Conservation (phyloP, 2,888 invertebrate species). For the Apocheima hispidaria region DNA sequence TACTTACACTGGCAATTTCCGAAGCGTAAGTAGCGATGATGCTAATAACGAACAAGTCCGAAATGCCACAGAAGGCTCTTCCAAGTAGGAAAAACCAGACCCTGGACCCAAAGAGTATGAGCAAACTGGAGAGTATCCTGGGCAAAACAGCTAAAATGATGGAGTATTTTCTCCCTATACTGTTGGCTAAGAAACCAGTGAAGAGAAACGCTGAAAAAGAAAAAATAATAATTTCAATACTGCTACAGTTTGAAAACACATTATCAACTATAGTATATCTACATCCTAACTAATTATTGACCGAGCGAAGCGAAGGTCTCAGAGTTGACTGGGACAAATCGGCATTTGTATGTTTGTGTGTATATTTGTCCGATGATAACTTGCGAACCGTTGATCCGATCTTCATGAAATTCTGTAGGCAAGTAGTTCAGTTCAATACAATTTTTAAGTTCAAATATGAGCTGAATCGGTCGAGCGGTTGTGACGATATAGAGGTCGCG, state of each 20-base stretch:
- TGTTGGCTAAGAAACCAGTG: constrained; percentile 20
- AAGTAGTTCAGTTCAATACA: no score
- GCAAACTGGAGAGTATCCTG: constrained; percentile 7
- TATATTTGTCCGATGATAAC: no score
- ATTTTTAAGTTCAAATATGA: no score
- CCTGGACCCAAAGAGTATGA: constrained; percentile 16
- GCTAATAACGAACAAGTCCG: constrained; percentile 18
- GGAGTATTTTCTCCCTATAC: constrained; percentile 22
- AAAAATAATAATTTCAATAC: neutral
- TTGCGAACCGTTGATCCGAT: no score
- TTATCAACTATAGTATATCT: no score
- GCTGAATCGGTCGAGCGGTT: no score
- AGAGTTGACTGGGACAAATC: no score
- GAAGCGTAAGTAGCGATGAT: constrained; percentile 21
- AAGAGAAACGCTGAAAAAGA: constrained; percentile 19
- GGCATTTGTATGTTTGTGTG: no score
- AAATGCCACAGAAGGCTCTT: constrained; percentile 21
- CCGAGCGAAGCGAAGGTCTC: no score
- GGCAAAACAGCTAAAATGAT: constrained; percentile 19
- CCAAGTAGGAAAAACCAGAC: constrained; percentile 26
- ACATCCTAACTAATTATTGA: no score
- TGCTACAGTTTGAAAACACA: neutral
- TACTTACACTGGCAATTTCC: constrained; percentile 34
- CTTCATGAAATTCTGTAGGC: no score
- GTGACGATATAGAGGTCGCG: no score